These are phyloP conservation scores for Danaus melanippus DNA, from an alignment of 1,140 invertebrate species.

Conservation along the genomic window DNA sequence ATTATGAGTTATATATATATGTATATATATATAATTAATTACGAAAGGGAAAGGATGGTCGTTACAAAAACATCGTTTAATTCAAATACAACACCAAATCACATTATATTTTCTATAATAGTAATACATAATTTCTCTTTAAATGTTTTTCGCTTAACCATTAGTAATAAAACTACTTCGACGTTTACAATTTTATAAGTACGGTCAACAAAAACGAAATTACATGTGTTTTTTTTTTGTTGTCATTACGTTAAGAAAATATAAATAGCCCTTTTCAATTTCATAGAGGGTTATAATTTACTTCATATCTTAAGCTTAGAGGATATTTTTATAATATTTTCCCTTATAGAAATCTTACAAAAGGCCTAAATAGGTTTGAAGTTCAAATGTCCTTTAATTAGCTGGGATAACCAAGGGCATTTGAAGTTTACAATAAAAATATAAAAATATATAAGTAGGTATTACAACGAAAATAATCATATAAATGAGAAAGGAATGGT, in stretches of 20 bases:
- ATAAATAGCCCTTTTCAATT: constrained; percentile 35
- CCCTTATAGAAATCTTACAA: too few species aligned
- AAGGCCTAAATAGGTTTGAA: too few species aligned
- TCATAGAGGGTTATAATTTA: constrained; percentile 30
- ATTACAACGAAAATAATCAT: constrained; percentile 5
- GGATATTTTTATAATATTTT: too few species aligned
- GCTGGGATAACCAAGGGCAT: constrained; percentile 58
- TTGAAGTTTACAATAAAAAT: constrained; percentile 28
- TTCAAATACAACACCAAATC: constrained; percentile 71
- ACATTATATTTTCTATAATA: constrained; percentile 71
- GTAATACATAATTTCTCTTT: constrained; percentile 60
- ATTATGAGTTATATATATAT: background rate
- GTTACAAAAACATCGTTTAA: constrained; percentile 68
- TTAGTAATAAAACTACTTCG: constrained; percentile 39
- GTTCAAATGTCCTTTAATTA: constrained; percentile 53
- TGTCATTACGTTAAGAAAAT: constrained; percentile 54
- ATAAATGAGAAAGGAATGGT: constrained; percentile 10
- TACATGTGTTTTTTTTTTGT: constrained; percentile 31
- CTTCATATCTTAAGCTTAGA: too few species aligned
- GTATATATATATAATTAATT: background rate
- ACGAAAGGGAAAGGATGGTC: constrained; percentile 52
- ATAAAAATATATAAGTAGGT: constrained; percentile 9
- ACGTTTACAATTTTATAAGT: constrained; percentile 27
- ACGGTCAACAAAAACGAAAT: constrained; percentile 26
- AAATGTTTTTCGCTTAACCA: constrained; percentile 50